Evolutionary conservation across 2,113 vertebrate species (phyloP), one percentile per base, ranked within the genome.

Genomic region (Callipepla squamata): DNA sequence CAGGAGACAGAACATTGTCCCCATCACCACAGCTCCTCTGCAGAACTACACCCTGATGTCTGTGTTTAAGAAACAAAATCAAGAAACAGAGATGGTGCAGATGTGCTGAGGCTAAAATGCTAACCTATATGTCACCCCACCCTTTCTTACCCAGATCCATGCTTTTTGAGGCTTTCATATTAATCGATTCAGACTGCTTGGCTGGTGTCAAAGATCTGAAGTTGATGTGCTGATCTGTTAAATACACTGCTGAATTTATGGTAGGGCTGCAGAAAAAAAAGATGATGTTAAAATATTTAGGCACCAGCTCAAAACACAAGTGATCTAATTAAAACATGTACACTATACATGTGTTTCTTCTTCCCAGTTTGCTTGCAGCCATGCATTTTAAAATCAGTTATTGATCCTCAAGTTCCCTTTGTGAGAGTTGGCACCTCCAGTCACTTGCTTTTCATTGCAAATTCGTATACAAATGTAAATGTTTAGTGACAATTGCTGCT

Each of bases 101-200:
- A 97, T 83, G 75, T 53, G 78, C 50, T 58, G 51, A 83, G 59
- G 85, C 85, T 88, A 81, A 79, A 87, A 80, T 74, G 55, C 20
- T 95, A 95, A 95, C 94, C 95, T 77, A 7, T 32, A 13, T 42
- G 68, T 88, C 94, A 94, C 70, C 57, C 90, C 67, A 22, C 53
- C 80, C 93, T 69, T 69, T 58, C 98, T 98, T 98, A 99, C 99
- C 99, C 73, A 99, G 98, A 97, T 99, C 99, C 99, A 99, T 99
- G 98, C 99, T 99, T 96, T 99, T 99, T 9, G 99, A 99, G 67
- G 98, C 97, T 97, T 99, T 99, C 61, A 99, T 97, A 90, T 98
- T 98, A 96, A 98, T 98, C 96, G 98, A 97, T 96, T 99, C 98
- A 61, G 94, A 92, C 94, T 98, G 98, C 92, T 96, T 96, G 94